Conservation (phyloP, 2,113 vertebrate genomes). For the Gambusia holbrooki region DNA sequence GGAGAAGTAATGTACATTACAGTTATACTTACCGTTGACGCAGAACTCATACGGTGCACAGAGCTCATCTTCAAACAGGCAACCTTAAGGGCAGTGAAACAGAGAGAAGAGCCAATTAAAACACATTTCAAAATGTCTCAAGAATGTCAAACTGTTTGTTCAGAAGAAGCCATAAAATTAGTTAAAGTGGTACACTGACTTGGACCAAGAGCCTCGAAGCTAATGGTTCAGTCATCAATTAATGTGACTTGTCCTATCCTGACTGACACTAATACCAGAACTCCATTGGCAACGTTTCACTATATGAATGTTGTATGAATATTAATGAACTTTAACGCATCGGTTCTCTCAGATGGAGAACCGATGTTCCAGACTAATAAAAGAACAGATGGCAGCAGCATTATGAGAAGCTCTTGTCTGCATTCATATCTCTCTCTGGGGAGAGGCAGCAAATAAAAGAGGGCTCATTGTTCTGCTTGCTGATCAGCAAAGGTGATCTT, state of each 20-base stretch:
- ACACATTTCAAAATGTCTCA: neutral
- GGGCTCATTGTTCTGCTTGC: slow-evolving; percentile 48
- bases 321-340: slow-evolving; percentile 65
- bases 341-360: slow-evolving; percentile 39
- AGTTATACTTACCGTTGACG: slow-evolving; percentile 66
- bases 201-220: slow-evolving; percentile 26
- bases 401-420: slow-evolving; percentile 66
- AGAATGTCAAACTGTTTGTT: neutral
- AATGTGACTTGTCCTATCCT: slow-evolving; percentile 58
- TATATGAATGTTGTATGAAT: slow-evolving; percentile 70
- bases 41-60: slow-evolving; percentile 72
- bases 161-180: slow-evolving; percentile 26
- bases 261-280: slow-evolving; percentile 56
- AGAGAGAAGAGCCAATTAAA: slow-evolving; percentile 15
- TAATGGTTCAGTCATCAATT: slow-evolving; percentile 70
- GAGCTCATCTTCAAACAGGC: slow-evolving; percentile 76
- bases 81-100: slow-evolving; percentile 60
- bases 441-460: slow-evolving; percentile 39
- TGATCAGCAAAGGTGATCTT: slow-evolving; percentile 55
- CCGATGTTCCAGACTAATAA: slow-evolving; percentile 72
- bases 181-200: slow-evolving; percentile 46
- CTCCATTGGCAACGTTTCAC: slow-evolving; percentile 61
- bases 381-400: slow-evolving; percentile 71
- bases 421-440: slow-evolving; percentile 66
- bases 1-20: neutral